Evolutionary conservation across 2,888 invertebrate species (phyloP).

Genomic region (Dascillus cervinus): DNA sequence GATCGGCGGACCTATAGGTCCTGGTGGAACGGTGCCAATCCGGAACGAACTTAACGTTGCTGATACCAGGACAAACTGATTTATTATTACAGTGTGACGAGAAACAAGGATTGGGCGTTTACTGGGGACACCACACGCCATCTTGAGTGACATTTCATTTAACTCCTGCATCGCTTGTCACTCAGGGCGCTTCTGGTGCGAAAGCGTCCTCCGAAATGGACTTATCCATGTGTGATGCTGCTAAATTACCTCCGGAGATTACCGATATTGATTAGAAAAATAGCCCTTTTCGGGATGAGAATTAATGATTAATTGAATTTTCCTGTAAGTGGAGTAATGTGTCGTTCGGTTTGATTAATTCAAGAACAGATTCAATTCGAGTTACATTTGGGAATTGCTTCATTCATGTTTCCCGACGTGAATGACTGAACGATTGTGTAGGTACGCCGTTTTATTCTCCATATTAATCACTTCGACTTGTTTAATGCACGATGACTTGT

Average conservation of each 20-base stretch:
- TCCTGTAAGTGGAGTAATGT: slow-evolving; percentile 35
- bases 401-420: slow-evolving; percentile 23
- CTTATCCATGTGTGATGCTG: slow-evolving; percentile 38
- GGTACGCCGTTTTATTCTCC: slow-evolving; percentile 22
- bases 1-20: slow-evolving; percentile 9
- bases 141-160: slow-evolving; percentile 46
- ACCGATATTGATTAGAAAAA: slow-evolving; percentile 36
- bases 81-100: slow-evolving; percentile 40
- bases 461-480: slow-evolving; percentile 17
- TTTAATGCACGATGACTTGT: slow-evolving; percentile 9
- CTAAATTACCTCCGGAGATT: slow-evolving; percentile 38
- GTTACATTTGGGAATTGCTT: slow-evolving; percentile 20
- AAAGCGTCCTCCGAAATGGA: slow-evolving; percentile 27
- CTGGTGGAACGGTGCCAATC: slow-evolving; percentile 14
- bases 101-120: slow-evolving; percentile 41
- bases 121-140: slow-evolving; percentile 35
- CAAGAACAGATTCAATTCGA: slow-evolving; percentile 33
- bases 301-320: slow-evolving; percentile 41
- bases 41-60: slow-evolving; percentile 19
- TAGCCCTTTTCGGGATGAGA: slow-evolving; percentile 36
- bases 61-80: slow-evolving; percentile 32
- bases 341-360: slow-evolving; percentile 39
- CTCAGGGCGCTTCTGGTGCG: slow-evolving; percentile 37
- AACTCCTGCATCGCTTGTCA: slow-evolving; percentile 41
- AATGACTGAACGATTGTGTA: slow-evolving; percentile 23